These are phyloP conservation scores for Rhinogobio ventralis DNA, from an alignment of 2,797 vertebrate genomes.

Conservation along the genomic window DNA sequence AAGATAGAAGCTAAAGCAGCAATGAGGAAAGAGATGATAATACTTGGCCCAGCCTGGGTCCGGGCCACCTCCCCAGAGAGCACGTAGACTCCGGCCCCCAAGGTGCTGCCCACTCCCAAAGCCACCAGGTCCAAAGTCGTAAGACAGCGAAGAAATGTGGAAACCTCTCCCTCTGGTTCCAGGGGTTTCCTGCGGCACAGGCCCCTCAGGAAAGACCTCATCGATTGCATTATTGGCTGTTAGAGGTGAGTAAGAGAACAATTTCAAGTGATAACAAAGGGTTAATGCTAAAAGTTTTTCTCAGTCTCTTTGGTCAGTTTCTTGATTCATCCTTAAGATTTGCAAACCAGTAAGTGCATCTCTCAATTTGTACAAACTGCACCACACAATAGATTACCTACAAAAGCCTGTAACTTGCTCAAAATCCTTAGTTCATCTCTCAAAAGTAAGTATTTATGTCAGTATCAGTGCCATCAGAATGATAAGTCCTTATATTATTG, in stretches of 20 bases:
- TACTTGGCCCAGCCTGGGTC: constrained; percentile 82
- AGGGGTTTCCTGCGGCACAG: constrained; percentile 81
- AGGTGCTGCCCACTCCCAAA: constrained; percentile 83
- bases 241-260: constrained; percentile 22
- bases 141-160: constrained; percentile 82
- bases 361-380: too few species aligned
- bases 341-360: too few species aligned
- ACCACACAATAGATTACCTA: too few species aligned
- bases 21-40: constrained; percentile 87
- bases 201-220: constrained; percentile 68
- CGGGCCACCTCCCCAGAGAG: constrained; percentile 89
- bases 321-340: too few species aligned
- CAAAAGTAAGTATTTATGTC: too few species aligned
- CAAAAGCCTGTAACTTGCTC: too few species aligned
- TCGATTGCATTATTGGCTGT: constrained; percentile 59
- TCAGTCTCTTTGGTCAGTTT: background rate
- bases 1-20: constrained; percentile 85
- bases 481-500: too few species aligned
- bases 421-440: too few species aligned
- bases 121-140: constrained; percentile 83
- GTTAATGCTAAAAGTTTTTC: background rate
- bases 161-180: constrained; percentile 73
- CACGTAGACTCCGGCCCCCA: constrained; percentile 84
- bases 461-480: too few species aligned
- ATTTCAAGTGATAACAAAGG: background rate